phyloP scores from a whole-genome alignment of 2,113 vertebrate species.

The Cisticola juncidis region DNA sequence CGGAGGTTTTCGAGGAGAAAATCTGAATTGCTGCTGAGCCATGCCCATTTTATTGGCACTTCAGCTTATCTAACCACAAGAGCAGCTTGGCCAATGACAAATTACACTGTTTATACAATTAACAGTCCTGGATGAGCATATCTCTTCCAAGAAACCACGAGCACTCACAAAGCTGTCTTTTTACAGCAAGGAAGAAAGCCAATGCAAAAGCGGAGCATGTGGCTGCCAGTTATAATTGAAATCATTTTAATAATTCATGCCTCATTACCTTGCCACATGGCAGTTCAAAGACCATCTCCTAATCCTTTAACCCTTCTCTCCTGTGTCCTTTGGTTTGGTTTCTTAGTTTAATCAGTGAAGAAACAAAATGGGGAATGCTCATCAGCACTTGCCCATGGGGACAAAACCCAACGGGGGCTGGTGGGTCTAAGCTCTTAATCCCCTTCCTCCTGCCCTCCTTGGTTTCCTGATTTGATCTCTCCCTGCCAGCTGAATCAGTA shows the following conservation, averaged over 20 bases:
- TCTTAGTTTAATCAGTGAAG: constrained; percentile 33
- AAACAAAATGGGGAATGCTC: constrained; percentile 4
- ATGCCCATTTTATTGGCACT: background rate
- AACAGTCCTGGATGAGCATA: background rate
- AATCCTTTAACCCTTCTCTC: constrained; percentile 59
- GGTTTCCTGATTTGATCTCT: background rate
- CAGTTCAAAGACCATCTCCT: constrained; percentile 58
- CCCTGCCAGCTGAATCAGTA: background rate
- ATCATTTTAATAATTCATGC: constrained; percentile 65
- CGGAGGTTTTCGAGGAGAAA: background rate
- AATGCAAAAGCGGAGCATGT: background rate
- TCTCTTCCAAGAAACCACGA: background rate
- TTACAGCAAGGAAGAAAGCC: background rate
- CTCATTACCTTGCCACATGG: constrained; percentile 61
- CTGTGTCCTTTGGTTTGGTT: constrained; percentile 30
- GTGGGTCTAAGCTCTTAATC: background rate
- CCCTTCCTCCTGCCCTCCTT: background rate
- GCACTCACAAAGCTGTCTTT: background rate
- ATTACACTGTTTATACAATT: background rate
- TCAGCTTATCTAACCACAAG: background rate
- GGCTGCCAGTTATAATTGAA: constrained; percentile 58
- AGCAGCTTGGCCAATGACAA: background rate
- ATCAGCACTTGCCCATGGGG: constrained; percentile 5
- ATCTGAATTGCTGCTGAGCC: background rate
- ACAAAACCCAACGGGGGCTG: background rate